Evolutionary conservation across 1,140 invertebrate species (phyloP).

Genomic region (Diorhabda elongata): DNA sequence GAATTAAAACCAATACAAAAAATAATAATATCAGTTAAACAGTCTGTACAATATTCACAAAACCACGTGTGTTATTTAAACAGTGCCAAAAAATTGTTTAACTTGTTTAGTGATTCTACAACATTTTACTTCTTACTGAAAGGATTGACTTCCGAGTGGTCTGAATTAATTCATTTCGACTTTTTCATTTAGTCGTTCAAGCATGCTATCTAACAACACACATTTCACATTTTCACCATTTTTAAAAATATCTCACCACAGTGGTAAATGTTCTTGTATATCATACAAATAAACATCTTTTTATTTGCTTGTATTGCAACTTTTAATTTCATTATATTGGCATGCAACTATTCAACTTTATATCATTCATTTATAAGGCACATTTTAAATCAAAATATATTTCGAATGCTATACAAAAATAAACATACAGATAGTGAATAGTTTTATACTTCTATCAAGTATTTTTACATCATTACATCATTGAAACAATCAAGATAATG

Average conservation of each 20-base stretch:
- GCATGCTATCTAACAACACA: not conserved
- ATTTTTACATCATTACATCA: too few species aligned
- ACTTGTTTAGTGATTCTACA: not conserved
- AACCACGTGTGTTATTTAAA: slow-evolving; percentile 9
- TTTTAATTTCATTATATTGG: too few species aligned
- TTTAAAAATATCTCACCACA: not conserved
- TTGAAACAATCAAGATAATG: too few species aligned
- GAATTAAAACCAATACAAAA: not conserved
- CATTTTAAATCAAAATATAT: too few species aligned
- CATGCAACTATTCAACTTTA: too few species aligned
- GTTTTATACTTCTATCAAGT: too few species aligned
- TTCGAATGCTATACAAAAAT: too few species aligned
- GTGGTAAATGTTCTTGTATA: slow-evolving; percentile 3
- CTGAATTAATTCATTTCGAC: not conserved
- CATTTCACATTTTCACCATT: slow-evolving; percentile 2
- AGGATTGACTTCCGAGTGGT: not conserved
- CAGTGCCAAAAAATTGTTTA: slow-evolving; percentile 7
- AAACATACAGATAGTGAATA: too few species aligned
- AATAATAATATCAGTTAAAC: not conserved
- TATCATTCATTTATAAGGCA: too few species aligned
- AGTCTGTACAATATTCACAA: not conserved
- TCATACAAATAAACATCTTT: not conserved
- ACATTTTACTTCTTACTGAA: not conserved
- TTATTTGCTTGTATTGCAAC: too few species aligned
- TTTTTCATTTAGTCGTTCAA: not conserved